Base-by-base conservation (phyloP, 2,113 vertebrate genomes). In the Spilogale gracilis region DNA sequence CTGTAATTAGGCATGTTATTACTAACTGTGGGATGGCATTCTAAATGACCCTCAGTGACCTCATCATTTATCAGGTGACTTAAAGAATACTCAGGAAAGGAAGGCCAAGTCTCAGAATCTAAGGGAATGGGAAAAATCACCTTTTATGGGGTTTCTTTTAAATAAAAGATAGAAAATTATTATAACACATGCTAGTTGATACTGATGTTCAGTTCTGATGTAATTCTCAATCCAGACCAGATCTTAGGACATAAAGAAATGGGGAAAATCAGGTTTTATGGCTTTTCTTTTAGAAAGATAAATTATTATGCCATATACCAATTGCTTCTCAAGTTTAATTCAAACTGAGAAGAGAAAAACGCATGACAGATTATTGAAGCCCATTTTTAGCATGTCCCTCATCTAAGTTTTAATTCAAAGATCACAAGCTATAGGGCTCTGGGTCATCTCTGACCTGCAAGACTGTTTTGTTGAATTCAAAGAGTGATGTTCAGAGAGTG, bases 111-210 rank as follows among this genome's bases (percentile, higher is more conserved):
- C 38, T 84, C 56, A 95, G 32, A 27, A 83, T 45, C 20, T 63
- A 67, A 61, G 32, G 25, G 82, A 67, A 84, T 63, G 17, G 67
- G 50, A 5, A 88, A 85, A 80, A 50, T 69, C 16, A 67, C 45
- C 9, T 90, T 90, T 67, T 82, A 50, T 38, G 38, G 14, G 4
- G 82, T 95, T 92, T 95, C 38, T 27, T 95, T 92, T 89, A 87
- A 63, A 90, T 10, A 58, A 95, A 95, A 93, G 21, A 13, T 45
- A 30, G 10, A 48, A 89, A 76, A 86, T 38, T 52, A 10, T 67
- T 73, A 50, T 58, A 30, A 11, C 45, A 52, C 11, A 2, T 86
- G 7, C 16, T 92, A 65, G 13, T 30, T 95, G 73, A 81, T 27
- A 17, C 1, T 87, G 54, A 14, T 88, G 6, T 81, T 91, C 23